These are phyloP conservation scores for Ptychochromis oligacanthus DNA, from an alignment of 2,113 vertebrate species.

Conservation along the genomic window DNA sequence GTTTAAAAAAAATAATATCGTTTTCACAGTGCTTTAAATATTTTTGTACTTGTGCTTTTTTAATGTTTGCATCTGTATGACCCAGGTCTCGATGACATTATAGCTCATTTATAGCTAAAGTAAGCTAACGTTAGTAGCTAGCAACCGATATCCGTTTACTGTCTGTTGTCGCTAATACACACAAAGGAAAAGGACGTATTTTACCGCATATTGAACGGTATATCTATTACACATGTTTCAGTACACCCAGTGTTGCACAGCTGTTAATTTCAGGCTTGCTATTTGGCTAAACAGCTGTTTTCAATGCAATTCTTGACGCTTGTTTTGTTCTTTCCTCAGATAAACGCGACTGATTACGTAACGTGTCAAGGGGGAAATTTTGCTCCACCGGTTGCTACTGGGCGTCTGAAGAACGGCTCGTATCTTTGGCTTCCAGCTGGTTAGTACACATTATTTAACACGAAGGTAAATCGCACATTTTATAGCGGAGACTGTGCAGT, in stretches of 20 bases:
- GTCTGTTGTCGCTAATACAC: neutral
- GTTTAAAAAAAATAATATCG: neutral
- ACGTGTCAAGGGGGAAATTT: constrained; percentile 10
- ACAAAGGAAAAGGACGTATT: neutral
- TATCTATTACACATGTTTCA: neutral
- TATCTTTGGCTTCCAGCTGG: neutral
- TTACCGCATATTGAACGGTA: accelerated
- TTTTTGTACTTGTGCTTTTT: neutral
- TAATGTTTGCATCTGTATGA: neutral
- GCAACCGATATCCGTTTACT: neutral
- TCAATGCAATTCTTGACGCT: neutral
- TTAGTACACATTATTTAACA: neutral
- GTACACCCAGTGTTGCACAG: accelerated
- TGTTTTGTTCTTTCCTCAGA: neutral
- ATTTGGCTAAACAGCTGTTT: neutral
- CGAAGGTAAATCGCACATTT: neutral
- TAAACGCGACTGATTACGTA: constrained; percentile 64
- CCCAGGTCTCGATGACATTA: accelerated
- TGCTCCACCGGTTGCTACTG: constrained; percentile 5
- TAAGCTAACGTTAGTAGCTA: neutral
- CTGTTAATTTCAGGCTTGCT: neutral
- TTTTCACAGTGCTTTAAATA: neutral
- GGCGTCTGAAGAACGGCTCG: neutral
- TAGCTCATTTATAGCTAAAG: neutral
- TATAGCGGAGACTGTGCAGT: neutral